phyloP scores from a whole-genome alignment of 2,113 vertebrate genomes.

The Platysteira castanea region DNA sequence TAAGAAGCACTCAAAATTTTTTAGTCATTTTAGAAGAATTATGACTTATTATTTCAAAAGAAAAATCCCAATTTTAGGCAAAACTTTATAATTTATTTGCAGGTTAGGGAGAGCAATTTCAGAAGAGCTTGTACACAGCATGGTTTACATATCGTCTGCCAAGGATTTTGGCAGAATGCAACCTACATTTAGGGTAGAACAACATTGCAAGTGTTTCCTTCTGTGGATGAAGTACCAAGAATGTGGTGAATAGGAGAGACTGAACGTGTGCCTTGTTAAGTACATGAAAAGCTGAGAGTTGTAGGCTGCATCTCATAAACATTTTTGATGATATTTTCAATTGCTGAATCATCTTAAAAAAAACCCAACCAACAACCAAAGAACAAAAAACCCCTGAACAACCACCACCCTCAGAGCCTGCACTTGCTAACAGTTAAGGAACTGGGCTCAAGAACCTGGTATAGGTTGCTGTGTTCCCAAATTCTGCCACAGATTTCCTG shows the following conservation, averaged over 20 bases:
- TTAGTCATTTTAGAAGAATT: neutral
- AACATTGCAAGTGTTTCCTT: neutral
- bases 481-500: neutral
- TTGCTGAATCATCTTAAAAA: neutral
- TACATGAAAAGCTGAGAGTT: neutral
- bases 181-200: neutral
- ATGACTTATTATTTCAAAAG: neutral
- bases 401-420: neutral
- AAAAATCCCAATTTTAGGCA: neutral
- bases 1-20: neutral
- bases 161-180: slow-evolving; percentile 3
- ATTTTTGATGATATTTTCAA: neutral
- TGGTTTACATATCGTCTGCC: slow-evolving; percentile 10
- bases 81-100: slow-evolving; percentile 7
- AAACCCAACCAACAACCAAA: neutral
- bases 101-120: slow-evolving; percentile 15
- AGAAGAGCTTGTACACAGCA: neutral
- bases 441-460: neutral
- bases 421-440: neutral
- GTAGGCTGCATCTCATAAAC: neutral
- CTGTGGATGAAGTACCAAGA: neutral
- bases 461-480: neutral
- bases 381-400: neutral
- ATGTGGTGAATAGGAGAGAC: neutral
- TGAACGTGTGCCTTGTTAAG: neutral